Percentiles rank a stretch among this genome's conserved stretches.
Evolutionary conservation across 2,888 invertebrate genomes (phyloP).

Genomic region (Cephus rjabovi): DNA sequence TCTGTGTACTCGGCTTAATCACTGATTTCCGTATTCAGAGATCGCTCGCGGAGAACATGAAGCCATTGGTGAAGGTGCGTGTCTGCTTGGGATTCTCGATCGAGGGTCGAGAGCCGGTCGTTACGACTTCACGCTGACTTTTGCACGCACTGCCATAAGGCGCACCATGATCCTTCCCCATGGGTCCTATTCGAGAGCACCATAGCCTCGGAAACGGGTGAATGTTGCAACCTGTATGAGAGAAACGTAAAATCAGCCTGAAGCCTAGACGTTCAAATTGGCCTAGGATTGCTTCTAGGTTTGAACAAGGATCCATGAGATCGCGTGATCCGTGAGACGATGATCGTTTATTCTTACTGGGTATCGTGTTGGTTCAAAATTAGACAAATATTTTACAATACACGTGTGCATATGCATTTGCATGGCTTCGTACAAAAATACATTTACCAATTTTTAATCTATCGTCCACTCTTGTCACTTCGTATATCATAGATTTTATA

Average conservation of each 20-base stretch:
- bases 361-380: background rate
- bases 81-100: slow-evolving; percentile 23
- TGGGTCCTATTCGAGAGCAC: background rate
- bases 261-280: background rate
- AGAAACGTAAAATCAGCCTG: background rate
- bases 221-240: background rate
- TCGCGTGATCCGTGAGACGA: background rate
- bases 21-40: background rate
- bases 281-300: background rate
- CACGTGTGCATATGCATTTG: background rate
- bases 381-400: background rate
- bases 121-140: slow-evolving; percentile 64
- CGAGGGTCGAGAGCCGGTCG: slow-evolving; percentile 44
- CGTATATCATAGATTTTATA: too few species aligned
- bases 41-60: slow-evolving; percentile 37
- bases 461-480: background rate
- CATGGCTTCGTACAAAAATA: too few species aligned
- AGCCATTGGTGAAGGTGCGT: slow-evolving; percentile 48
- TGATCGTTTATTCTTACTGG: background rate
- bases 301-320: background rate
- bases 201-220: background rate
- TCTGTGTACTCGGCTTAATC: background rate
- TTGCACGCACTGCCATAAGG: slow-evolving; percentile 41
- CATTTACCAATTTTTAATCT: background rate
- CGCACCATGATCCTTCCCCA: background rate